Evolutionary conservation across 2,113 vertebrate genomes (phyloP), one percentile per base, ranked within the genome.

Genomic region (Sterrhoptilus dennistouni): DNA sequence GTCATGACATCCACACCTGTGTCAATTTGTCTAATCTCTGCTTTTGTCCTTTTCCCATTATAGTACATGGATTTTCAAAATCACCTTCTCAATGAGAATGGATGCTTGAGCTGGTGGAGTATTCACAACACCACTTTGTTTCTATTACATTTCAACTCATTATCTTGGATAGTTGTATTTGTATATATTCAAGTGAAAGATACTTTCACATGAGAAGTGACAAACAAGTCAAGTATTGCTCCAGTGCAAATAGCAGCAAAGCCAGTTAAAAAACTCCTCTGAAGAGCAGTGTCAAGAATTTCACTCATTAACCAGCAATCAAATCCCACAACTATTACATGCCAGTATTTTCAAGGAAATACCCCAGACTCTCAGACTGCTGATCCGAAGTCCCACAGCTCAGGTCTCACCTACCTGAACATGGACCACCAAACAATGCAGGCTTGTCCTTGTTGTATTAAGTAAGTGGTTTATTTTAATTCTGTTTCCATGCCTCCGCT

Each of bases 51-150:
- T 38, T 49, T 69, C 31, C 53, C 21, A 79, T 50, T 38, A 45
- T 2, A 6, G 15, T 45, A 56, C 12, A 33, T 0, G 5, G 14
- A 80, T 80, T 88, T 85, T 76, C 60, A 85, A 54, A 69, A 70
- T 53, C 25, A 47, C 47, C 38, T 76, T 60, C 69, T 54, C 66
- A 65, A 66, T 33, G 12, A 87, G n/a, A 60, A 72, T 1, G 59
- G 47, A 74, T 59, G 17, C 36, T 83, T 74, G 29, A 95, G 64
- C 53, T 84, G 42, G 33, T 82, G 81, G 86, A 96, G 84, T 80
- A 92, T 95, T 90, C 86, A 57, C 42, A 77, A 57, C 59, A 82
- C 22, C 11, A 2, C 75, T 94, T 95, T 93, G 88, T 90, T 97
- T 95, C 93, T 91, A 77, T 82, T 90, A 85, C 83, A 80, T 50